Evolutionary conservation across 1,140 invertebrate species (phyloP).

Genomic region (Drosophila sucinea): DNA sequence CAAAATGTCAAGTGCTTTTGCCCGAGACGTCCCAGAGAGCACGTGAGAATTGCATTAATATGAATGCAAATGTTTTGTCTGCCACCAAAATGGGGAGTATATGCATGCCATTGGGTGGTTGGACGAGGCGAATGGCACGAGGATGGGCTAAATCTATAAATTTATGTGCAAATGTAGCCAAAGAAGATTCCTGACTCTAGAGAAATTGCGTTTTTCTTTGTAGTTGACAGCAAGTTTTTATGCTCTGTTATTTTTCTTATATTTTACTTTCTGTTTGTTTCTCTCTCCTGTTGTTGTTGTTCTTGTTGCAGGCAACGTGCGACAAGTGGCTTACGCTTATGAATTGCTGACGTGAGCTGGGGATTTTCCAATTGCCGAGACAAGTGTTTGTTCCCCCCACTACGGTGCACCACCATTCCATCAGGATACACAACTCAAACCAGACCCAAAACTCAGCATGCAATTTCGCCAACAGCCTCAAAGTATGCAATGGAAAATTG

Average conservation of each 20-base stretch:
- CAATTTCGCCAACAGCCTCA: constrained; percentile 61
- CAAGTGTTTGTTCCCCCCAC: not conserved
- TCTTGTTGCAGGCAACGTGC: constrained; percentile 59
- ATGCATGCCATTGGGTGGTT: no score
- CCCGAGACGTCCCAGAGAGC: constrained; percentile 42
- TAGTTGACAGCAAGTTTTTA: constrained; percentile 77
- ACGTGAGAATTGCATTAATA: constrained; percentile 82
- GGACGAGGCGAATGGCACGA: no score
- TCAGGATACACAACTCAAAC: not conserved
- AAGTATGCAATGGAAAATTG: constrained; percentile 80
- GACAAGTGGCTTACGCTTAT: constrained; percentile 64
- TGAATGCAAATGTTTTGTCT: constrained; percentile 66
- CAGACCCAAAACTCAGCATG: constrained; percentile 31
- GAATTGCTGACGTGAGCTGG: constrained; percentile 68
- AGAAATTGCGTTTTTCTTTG: constrained; percentile 61
- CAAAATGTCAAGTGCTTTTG: constrained; percentile 59
- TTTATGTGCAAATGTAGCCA: constrained; percentile 76
- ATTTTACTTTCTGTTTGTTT: constrained; percentile 26
- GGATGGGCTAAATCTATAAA: constrained; percentile 62
- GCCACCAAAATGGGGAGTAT: not conserved
- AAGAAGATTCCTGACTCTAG: constrained; percentile 55
- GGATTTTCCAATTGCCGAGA: constrained; percentile 54
- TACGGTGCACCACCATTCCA: not conserved
- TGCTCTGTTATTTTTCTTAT: constrained; percentile 30
- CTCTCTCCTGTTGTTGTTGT: not conserved